Percentiles rank a stretch among this genome's conserved stretches.
These are phyloP conservation scores for Drosophila mettleri DNA, from an alignment of 2,888 invertebrate species.

Conservation along the genomic window DNA sequence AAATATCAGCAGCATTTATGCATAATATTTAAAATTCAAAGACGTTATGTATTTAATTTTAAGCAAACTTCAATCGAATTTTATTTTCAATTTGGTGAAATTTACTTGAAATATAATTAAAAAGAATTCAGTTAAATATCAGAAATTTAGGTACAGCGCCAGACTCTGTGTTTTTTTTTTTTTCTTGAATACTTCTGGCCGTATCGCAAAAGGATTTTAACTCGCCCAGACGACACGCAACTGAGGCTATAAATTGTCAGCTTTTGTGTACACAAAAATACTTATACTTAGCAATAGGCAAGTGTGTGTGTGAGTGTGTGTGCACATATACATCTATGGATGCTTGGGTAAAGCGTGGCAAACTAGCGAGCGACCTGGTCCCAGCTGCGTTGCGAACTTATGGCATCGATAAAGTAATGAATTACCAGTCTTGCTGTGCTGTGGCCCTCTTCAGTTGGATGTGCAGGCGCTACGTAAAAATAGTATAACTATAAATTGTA, in stretches of 20 bases:
- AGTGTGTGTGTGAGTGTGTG: slow-evolving; percentile 5
- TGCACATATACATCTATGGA: slow-evolving; percentile 15
- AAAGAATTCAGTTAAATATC: slow-evolving; percentile 30
- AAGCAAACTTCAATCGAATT: background rate
- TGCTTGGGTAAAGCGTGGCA: slow-evolving; percentile 9
- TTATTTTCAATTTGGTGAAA: background rate
- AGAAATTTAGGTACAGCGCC: slow-evolving; percentile 11
- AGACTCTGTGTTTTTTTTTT: slow-evolving; percentile 15
- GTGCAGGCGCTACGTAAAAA: slow-evolving; percentile 35
- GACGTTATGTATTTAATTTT: background rate
- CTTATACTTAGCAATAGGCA: slow-evolving; percentile 41
- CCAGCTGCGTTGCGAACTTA: slow-evolving; percentile 77
- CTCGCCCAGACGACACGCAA: slow-evolving; percentile 56
- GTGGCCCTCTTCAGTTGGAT: slow-evolving; percentile 6
- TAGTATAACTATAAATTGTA: slow-evolving; percentile 71
- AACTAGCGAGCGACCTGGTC: slow-evolving; percentile 58
- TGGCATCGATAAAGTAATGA: slow-evolving; percentile 82
- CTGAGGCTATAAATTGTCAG: slow-evolving; percentile 72
- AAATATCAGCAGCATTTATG: too few species aligned
- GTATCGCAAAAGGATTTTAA: slow-evolving; percentile 52
- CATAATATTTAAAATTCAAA: background rate
- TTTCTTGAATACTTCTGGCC: background rate
- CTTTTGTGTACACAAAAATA: slow-evolving; percentile 69
- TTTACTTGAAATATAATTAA: slow-evolving; percentile 32
- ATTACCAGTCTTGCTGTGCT: slow-evolving; percentile 68